Conservation (phyloP, 2,797 vertebrate species). For the Dendrocincla fuliginosa region DNA sequence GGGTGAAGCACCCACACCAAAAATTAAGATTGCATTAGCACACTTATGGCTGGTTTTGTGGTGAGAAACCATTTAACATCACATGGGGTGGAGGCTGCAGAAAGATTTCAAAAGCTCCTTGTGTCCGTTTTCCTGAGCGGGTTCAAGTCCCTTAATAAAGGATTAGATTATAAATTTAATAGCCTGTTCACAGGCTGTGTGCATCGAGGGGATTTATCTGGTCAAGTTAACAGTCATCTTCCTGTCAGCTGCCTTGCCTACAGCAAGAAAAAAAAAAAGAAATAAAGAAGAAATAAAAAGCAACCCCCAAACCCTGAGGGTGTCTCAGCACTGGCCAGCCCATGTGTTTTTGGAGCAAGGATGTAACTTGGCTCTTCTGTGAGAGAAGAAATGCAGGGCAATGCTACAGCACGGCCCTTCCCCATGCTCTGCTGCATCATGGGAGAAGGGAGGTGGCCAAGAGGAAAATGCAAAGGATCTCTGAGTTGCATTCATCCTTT, state of each 20-base stretch:
- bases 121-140: background rate
- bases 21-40: background rate
- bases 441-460: constrained; percentile 31
- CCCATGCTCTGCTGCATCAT: background rate
- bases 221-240: constrained; percentile 37
- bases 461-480: background rate
- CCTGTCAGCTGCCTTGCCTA: constrained; percentile 51
- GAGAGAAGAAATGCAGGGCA: background rate
- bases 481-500: background rate
- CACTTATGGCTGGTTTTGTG: background rate
- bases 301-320: background rate
- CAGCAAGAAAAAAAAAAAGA: background rate
- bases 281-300: background rate
- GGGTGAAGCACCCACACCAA: background rate
- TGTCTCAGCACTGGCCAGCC: background rate
- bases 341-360: background rate
- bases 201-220: constrained; percentile 40
- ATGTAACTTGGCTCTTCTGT: background rate
- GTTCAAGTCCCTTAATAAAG: constrained; percentile 38
- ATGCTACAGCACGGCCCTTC: background rate
- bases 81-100: background rate
- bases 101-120: constrained; percentile 36
- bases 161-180: constrained; percentile 46
- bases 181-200: background rate
- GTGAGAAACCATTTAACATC: background rate